Evolutionary conservation across 2,113 vertebrate species (phyloP).

Genomic region (Picathartes gymnocephalus): DNA sequence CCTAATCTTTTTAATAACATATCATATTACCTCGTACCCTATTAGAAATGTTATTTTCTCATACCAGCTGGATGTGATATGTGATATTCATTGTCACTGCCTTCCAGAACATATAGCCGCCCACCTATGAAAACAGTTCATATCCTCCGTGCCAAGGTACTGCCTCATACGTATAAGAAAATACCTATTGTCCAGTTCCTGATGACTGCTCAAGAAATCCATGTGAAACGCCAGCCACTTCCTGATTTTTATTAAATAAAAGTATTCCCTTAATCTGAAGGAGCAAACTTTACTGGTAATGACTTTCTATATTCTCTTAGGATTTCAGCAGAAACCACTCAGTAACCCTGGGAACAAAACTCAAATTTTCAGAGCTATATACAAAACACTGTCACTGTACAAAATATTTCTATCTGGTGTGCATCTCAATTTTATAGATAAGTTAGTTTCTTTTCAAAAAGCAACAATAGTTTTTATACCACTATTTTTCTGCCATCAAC

Average conservation of each 20-base stretch:
- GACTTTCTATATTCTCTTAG: neutral
- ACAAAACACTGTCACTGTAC: neutral
- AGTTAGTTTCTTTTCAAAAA: neutral
- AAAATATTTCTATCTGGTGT: neutral
- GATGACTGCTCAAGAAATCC: neutral
- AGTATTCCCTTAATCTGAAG: neutral
- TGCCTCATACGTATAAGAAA: neutral
- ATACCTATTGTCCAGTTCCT: neutral
- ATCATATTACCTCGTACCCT: neutral
- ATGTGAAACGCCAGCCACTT: neutral
- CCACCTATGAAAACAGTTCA: neutral
- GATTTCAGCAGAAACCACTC: neutral
- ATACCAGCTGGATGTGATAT: neutral
- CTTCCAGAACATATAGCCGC: neutral
- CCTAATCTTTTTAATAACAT: neutral
- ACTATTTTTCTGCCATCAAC: neutral
- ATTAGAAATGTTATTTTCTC: neutral
- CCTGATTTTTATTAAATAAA: neutral
- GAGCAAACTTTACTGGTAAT: neutral
- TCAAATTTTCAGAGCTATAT: neutral
- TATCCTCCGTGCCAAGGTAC: neutral
- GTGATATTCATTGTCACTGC: neutral
- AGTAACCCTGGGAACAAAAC: neutral
- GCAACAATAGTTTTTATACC: neutral
- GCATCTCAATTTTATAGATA: neutral